A percentile compares a stretch with the other conserved stretches of the same genome.
Conservation (phyloP, 2,888 invertebrate species). For the Meganola albula region DNA sequence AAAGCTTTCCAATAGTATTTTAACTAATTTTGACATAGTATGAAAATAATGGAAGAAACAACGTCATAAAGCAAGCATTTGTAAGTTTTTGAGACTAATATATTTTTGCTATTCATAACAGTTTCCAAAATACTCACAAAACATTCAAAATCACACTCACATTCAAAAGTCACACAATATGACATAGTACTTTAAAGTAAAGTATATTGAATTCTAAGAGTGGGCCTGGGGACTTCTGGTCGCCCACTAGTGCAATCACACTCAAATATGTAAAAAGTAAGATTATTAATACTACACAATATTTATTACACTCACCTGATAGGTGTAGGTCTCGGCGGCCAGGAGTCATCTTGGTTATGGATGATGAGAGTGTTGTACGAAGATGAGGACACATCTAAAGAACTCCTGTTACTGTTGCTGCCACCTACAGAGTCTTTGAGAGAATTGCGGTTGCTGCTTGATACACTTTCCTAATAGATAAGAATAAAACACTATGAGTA, state of each 20-base stretch:
- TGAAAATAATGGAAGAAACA: neutral
- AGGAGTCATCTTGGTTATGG: conserved; percentile 85
- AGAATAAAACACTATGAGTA: conserved; percentile 3
- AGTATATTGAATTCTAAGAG: no score
- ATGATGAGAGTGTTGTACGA: conserved; percentile 91
- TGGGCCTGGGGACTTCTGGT: no score
- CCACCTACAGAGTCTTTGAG: conserved; percentile 77
- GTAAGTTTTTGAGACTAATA: neutral
- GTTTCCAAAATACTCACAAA: no score
- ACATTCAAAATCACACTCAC: no score
- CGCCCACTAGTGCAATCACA: no score
- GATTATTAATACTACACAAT: no score
- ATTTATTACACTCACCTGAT: conserved; percentile 67
- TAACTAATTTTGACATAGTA: neutral
- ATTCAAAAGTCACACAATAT: no score
- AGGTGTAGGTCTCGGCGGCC: conserved; percentile 77
- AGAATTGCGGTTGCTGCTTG: conserved; percentile 81
- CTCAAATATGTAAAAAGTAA: no score
- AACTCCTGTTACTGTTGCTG: conserved; percentile 79
- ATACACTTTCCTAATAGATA: conserved; percentile 66
- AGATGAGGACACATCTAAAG: conserved; percentile 85
- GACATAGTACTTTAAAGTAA: no score
- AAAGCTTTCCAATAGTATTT: conserved; percentile 29
- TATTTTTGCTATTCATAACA: no score
- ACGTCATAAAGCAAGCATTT: neutral